These are phyloP conservation scores for Aplocera efformata DNA, from an alignment of 2,888 invertebrate species.

Conservation along the genomic window DNA sequence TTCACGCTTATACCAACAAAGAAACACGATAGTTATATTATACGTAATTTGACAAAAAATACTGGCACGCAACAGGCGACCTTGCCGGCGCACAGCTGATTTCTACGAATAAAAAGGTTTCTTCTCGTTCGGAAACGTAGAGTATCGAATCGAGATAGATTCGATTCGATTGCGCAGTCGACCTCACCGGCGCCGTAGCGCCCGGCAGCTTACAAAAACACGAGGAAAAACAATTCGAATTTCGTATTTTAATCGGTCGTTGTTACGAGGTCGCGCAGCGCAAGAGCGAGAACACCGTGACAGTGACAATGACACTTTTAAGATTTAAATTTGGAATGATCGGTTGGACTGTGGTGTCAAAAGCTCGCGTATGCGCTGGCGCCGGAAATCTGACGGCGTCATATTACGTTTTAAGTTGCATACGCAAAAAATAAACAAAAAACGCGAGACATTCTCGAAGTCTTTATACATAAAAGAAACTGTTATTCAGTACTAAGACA, in stretches of 20 bases:
- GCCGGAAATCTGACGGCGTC: slow-evolving; percentile 9
- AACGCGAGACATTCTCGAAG: no score
- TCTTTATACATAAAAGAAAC: no score
- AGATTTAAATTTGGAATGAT: slow-evolving; percentile 30
- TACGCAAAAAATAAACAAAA: slow-evolving; percentile 10
- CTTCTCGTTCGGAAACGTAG: slow-evolving; percentile 23
- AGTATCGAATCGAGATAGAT: slow-evolving; percentile 25
- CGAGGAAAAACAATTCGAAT: slow-evolving; percentile 52
- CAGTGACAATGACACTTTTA: slow-evolving; percentile 53
- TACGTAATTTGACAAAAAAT: slow-evolving; percentile 34
- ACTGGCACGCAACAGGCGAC: slow-evolving; percentile 39
- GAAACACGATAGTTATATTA: slow-evolving; percentile 29
- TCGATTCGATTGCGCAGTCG: slow-evolving; percentile 49
- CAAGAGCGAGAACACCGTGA: slow-evolving; percentile 35
- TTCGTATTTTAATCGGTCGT: slow-evolving; percentile 42
- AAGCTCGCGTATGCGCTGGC: slow-evolving; percentile 22
- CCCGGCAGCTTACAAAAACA: slow-evolving; percentile 49
- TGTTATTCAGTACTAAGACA: no score
- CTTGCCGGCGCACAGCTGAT: slow-evolving; percentile 49
- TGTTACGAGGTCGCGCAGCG: slow-evolving; percentile 38
- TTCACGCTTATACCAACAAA: slow-evolving; percentile 16
- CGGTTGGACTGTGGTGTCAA: slow-evolving; percentile 25
- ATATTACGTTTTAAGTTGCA: slow-evolving; percentile 12
- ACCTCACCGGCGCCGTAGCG: slow-evolving; percentile 28
- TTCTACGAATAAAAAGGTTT: slow-evolving; percentile 43